Evolutionary conservation across 2,888 invertebrate genomes (phyloP), one percentile per base, ranked within the genome.

Genomic region (Vesta saturnalis): DNA sequence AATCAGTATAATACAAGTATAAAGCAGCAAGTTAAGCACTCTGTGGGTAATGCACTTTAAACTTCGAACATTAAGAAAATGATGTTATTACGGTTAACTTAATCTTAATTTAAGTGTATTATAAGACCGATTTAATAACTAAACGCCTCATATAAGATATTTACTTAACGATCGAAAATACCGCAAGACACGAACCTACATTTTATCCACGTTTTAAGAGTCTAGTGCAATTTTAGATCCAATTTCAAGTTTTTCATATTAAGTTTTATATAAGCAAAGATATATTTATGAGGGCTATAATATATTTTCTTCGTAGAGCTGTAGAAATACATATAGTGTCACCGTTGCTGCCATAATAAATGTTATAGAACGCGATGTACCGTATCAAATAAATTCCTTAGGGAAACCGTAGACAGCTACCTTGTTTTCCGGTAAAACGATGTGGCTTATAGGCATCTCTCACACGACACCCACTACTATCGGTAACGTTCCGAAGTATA

Each of bases 311-410:
- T 10, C 47, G 23, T 30, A 30, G 35, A 49, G 30, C 23, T 57
- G 47, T 57, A 30, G 57, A 63, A 63, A 64, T 59, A 62, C 62
- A 55, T 62, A 59, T 58, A 64, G 19, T 67, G 61, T 67, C 67
- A 67, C 58, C 61, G 23, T 52, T 49, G 30, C 39, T 61, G 23
- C 58, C 61, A 52, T 67, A 61, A 67, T 58, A 58, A 67, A 67
- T 67, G 67, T 67, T 66, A 67, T 67, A 67, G 67, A 49, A 57
- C 47, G 67, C 61, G 67, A 61, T 67, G 61, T 61, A 61, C 61
- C 61, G 61, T 67, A 62, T 58, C 61, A 67, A 67, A 67, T 67
- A 58, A 61, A 67, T 67, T 61, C 61, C 61, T 58, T 39, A n/a
- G 61, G 58, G 67, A 67, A 55, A 18, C 19, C 30, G 60, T 49